Base-by-base conservation (phyloP, 2,888 invertebrate genomes). In the Dione vanillae region DNA sequence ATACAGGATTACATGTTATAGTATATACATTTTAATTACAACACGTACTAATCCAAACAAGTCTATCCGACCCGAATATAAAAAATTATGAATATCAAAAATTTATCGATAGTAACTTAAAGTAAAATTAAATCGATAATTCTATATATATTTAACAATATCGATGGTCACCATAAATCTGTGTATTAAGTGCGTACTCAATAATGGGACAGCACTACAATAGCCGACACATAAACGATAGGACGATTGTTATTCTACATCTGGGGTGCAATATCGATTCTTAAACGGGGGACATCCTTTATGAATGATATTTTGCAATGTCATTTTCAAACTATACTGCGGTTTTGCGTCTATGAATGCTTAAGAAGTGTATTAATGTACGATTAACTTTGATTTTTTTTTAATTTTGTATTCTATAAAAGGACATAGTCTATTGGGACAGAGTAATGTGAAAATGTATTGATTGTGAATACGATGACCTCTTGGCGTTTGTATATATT, bases 171-270 rank as follows among this genome's bases (percentile, higher is more conserved):
- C 85, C 80, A 82, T 78, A 69, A n/a, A 65, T 65, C 73, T 88
- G 90, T 89, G 83, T 86, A 91, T 90, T 89, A 88, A 89, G 84
- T 90, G 90, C 88, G 83, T 82, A 82, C 85, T 85, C 85, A 85
- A 91, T 90, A 90, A 90, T 86, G 82, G 87, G 79, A 79, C 75
- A 75, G 78, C 78, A 71, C 76, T 74, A 92, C 91, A 92, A 92
- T 88, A 77, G 90, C 71, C 70, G 77, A 75, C 85, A 78, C 80
- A 90, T 90, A 92, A 91, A 83, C 79, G 82, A 68, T 75, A 74
- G 76, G 78, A 83, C 89, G 81, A 83, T 88, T 88, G 85, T 87
- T 90, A 88, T 91, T 89, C 84, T 90, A 91, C 92, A 92, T 93
- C 90, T 92, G 92, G 91, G 90, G 86, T 86, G 82, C 79, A 82